Base-by-base conservation (phyloP, 2,113 vertebrate genomes). In the Climacteris rufus region DNA sequence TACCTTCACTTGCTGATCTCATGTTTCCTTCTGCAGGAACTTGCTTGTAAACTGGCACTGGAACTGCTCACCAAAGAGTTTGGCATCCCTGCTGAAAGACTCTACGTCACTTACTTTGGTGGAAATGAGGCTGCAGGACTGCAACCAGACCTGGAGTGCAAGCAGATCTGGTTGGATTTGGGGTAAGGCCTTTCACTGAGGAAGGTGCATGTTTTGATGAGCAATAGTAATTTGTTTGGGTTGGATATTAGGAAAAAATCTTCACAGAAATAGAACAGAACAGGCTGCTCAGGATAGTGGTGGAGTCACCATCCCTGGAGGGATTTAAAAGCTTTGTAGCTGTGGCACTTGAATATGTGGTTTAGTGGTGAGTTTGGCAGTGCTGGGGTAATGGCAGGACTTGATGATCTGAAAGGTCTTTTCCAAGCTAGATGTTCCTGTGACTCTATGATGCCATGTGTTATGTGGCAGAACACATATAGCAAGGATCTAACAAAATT, bases 41-140 rank as follows among this genome's bases (percentile, higher is more conserved):
- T 99, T 91, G 99, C 99, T 68, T 99, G 99, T 97, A 98, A 99
- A 85, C 98, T 99, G 98, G 99, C 99, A 13, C 88, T 99, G 97
- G 98, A 99, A 49, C 98, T 99, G 88, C 98, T 99, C 95, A 99
- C 99, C 44, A 93, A 98, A 90, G 99, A 99, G 96, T 99, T 99
- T 52, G 98, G 99, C n/a, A 99, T 99, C 95, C 97, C 99, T 64
- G 96, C 99, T 10, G 99, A 99, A 7, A 98, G 99, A 20, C 98
- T 99, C n/a, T 99, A 99, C 0, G 99, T 99, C 94, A 99, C 99
- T 70, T 99, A 99, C 95, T 99, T 99, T 45, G 99, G 99, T 33
- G 99, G 99, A 35, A 96, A 98, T 18, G 97, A 98, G 25, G 98
- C 98, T 8, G 99, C 99, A 16, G 99, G 99, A 30, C 98, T 99